Base-by-base conservation (phyloP, 2,797 vertebrate genomes). In the Tenualosa ilisha region DNA sequence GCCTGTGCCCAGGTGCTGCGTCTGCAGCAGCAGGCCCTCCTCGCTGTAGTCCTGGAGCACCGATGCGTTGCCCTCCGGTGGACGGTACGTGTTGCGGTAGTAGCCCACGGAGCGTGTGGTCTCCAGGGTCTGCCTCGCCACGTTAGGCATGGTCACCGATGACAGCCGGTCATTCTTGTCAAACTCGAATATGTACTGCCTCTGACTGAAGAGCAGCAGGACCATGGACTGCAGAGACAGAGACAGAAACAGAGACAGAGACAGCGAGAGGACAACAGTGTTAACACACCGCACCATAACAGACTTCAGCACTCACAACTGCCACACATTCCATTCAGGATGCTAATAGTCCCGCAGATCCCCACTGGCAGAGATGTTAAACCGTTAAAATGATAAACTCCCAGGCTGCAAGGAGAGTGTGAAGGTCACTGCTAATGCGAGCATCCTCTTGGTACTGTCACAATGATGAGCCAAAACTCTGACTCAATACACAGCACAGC, bases 141-240 rank as follows among this genome's bases (percentile, higher is more conserved):
- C 98, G 0, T 99, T 99, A 90, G 98, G 98, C 98, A 99, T 99
- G 0, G 98, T 99, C 90, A 99, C 98, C 0, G 98, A 99, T 3
- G 96, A 98, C 5, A 99, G 95, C 0, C 97, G 95, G 90, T 99
- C 97, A 0, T 99, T 99, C 94, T 98, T 98, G 93, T 99, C 98
- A 61, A 99, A 99, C 90, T 99, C 97, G 59, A 99, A 99, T 93
- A 99, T 99, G 86, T 99, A 99, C 89, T 99, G 98, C 86, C 98
- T 94, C 92, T 99, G 98, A 93, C 98, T 99, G 91, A 97, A 97
- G 68, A 99, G 98, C 8, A 99, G 96, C 82, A 99, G 93, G 50
- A 99, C 98, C 97, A 99, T 98, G 83, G 98, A 99, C 98, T 99
- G 93, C 81, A 86, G 87, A 88, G 88, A 68, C 11, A 26, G 26